Percentiles rank a stretch among this genome's conserved stretches.
phyloP scores from a whole-genome alignment of 2,113 vertebrate species.

The Daubentonia madagascariensis region DNA sequence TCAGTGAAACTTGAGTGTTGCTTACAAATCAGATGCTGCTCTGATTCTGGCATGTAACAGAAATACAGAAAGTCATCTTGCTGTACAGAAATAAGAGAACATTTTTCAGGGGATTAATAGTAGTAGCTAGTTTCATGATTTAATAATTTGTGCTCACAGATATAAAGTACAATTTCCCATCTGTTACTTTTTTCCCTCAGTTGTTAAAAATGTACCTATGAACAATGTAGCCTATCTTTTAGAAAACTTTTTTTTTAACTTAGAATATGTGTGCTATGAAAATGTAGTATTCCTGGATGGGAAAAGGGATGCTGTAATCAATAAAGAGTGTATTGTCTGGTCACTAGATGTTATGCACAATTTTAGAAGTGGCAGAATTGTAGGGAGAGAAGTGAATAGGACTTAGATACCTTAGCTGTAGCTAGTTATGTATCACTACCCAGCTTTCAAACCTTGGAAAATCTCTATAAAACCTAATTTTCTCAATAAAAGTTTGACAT shows the following conservation, averaged over 20 bases:
- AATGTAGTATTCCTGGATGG: background rate
- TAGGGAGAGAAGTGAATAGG: background rate
- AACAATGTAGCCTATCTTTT: background rate
- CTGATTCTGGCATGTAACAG: background rate
- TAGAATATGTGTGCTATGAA: background rate
- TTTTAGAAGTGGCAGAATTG: background rate
- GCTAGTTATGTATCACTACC: background rate
- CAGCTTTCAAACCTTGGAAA: background rate
- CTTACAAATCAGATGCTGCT: background rate
- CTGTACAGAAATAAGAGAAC: background rate
- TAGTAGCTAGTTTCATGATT: background rate
- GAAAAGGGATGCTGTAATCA: background rate
- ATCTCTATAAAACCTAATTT: background rate
- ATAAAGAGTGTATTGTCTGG: background rate
- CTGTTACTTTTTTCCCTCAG: background rate
- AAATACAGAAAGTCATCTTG: background rate
- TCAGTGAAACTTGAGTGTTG: background rate
- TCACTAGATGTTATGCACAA: background rate
- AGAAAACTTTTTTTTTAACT: background rate
- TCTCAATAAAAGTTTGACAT: background rate
- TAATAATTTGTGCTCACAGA: background rate
- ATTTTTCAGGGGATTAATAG: background rate
- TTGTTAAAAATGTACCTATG: background rate
- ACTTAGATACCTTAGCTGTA: background rate
- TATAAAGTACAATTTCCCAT: background rate